Percentiles rank a stretch among this genome's conserved stretches.
These are phyloP conservation scores for Kradibia gibbosae DNA, from an alignment of 1,140 invertebrate species.

Conservation along the genomic window DNA sequence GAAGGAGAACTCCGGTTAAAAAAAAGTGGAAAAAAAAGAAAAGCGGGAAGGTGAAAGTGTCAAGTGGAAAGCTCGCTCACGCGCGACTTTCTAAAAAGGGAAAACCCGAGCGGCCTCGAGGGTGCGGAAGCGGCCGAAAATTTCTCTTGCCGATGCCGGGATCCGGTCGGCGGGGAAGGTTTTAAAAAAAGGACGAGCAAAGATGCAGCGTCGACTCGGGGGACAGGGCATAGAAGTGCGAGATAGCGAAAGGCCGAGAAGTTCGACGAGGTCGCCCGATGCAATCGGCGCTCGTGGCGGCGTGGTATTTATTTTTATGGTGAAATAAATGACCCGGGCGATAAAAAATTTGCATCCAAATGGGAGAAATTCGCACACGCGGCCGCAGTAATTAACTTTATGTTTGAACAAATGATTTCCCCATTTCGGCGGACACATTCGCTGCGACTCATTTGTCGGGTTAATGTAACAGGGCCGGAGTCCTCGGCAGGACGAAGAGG, in stretches of 20 bases:
- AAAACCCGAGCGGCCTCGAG: background rate
- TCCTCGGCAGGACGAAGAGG: background rate
- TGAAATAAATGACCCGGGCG: constrained; percentile 30
- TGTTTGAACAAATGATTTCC: constrained; percentile 50
- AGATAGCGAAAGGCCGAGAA: background rate
- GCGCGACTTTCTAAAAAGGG: constrained; percentile 40
- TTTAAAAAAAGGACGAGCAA: background rate
- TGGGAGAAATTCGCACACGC: constrained; percentile 8
- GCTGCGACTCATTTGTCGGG: constrained; percentile 49
- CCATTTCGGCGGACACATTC: constrained; percentile 18
- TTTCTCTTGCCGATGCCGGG: background rate
- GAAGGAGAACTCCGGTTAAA: background rate
- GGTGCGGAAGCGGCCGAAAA: background rate
- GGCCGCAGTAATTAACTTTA: constrained; percentile 41
- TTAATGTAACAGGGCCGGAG: constrained; percentile 46
- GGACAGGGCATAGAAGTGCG: no score
- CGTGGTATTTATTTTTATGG: constrained; percentile 44
- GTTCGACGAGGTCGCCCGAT: constrained; percentile 3
- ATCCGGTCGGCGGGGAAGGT: background rate
- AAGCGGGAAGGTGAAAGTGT: constrained; percentile 18
- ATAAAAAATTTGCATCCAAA: constrained; percentile 44
- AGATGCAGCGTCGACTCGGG: no score
- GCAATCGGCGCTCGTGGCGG: constrained; percentile 12
- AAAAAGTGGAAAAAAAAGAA: constrained; percentile 8
- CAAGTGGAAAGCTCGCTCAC: background rate